A percentile compares a stretch with the other conserved stretches of the same genome.
Evolutionary conservation across 2,113 vertebrate species (phyloP).

Genomic region (Campylorhamphus procurvoides): DNA sequence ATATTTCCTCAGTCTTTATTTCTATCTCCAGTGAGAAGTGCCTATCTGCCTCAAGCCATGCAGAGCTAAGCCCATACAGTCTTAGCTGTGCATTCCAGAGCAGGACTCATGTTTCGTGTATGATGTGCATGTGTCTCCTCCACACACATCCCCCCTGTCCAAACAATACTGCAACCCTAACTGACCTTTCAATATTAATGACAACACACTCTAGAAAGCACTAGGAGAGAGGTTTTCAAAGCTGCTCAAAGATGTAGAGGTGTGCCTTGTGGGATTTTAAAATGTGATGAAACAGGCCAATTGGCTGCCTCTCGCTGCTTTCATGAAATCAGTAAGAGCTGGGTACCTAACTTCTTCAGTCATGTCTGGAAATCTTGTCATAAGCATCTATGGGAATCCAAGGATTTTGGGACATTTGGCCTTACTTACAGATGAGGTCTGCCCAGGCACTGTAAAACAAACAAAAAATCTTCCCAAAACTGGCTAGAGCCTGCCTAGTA

Average conservation of each 20-base stretch:
- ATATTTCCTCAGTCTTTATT: background rate
- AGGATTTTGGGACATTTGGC: background rate
- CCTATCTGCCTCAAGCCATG: background rate
- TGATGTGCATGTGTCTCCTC: constrained; percentile 41
- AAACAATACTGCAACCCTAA: constrained; percentile 34
- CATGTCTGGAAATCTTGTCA: background rate
- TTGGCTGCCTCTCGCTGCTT: constrained; percentile 6
- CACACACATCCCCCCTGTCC: constrained; percentile 5
- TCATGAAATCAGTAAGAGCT: background rate
- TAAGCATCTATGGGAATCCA: background rate
- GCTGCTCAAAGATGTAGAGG: background rate
- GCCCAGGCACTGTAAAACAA: background rate
- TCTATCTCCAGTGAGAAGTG: background rate
- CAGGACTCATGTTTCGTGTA: constrained; percentile 27
- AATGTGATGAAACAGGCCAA: background rate
- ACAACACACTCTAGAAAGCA: constrained; percentile 40
- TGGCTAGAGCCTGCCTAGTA: background rate
- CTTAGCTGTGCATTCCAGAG: constrained; percentile 16
- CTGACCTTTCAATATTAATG: constrained; percentile 54
- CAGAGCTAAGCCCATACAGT: background rate
- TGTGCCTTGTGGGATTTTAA: background rate
- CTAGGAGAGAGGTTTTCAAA: constrained; percentile 1
- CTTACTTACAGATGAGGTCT: background rate
- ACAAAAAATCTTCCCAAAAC: background rate
- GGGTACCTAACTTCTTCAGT: background rate